Evolutionary conservation across 64 coral and sea anemone genomes (phyloP).

Genomic region (Cladopsammia gracilis): DNA sequence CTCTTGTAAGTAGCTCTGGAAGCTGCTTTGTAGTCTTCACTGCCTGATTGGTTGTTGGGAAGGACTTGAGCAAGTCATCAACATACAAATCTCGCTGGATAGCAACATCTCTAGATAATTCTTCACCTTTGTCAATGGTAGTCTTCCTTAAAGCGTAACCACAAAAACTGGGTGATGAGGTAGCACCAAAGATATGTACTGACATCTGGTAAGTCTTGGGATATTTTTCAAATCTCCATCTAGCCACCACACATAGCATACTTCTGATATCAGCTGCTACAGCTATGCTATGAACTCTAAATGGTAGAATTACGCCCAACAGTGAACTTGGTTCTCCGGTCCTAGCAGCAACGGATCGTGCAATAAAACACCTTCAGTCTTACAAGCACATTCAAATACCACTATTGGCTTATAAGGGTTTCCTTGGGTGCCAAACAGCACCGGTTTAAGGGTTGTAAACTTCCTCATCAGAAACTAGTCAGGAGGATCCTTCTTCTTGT

Average conservation of each 20-base stretch:
- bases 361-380: conserved; percentile 19
- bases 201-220: no score
- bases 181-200: no score
- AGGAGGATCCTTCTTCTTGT: conserved; percentile 63
- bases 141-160: conserved; percentile 63
- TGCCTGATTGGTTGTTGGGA: conserved; percentile 6
- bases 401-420: conserved; percentile 53
- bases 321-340: conserved; percentile 40
- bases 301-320: conserved; percentile 37
- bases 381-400: conserved; percentile 48
- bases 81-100: conserved; percentile 77
- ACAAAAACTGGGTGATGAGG: no score
- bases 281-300: conserved; percentile 4
- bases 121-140: conserved; percentile 50
- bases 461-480: conserved; percentile 55
- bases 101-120: conserved; percentile 53
- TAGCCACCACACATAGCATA: conserved; percentile 63
- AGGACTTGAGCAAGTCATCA: conserved; percentile 82
- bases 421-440: conserved; percentile 68
- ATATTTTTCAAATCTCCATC: background rate
- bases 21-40: conserved; percentile 37
- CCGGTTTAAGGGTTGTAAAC: conserved; percentile 24
- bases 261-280: conserved; percentile 43
- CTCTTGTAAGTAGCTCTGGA: conserved; percentile 37
- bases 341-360: conserved; percentile 22